Base-by-base conservation (phyloP, 2,113 vertebrate species). In the Colistium nudipinnis region DNA sequence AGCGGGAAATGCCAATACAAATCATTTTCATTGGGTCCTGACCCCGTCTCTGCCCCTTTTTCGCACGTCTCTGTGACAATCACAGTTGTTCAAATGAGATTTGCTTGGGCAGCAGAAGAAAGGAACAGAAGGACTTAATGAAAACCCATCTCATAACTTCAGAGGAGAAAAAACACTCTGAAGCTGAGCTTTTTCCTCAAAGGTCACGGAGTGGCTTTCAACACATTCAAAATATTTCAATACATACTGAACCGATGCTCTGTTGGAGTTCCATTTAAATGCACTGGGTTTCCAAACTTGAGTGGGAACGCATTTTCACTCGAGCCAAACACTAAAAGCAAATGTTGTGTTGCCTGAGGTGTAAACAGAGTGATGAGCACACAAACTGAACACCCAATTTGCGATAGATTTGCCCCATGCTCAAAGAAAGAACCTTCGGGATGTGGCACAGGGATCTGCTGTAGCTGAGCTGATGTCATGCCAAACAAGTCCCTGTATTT, bases 381-480 rank as follows among this genome's bases (percentile, higher is more conserved):
- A 53, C 61, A 49, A n/a, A 74, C 73, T 77, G 47, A 72, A 75
- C 53, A 61, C 31, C 36, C 53, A 67, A 48, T 86, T 75, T 82
- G 57, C 54, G 62, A 76, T 74, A 74, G 47, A 47, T 76, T 75
- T 60, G n/a, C 48, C 49, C 67, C 64, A 47, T 68, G 55, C 62
- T 81, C 55, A 80, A 80, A 49, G 47, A 74, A 62, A 73, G 19
- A 78, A 83, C 48, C n/a, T 76, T 73, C 45, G 76, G 48, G 52
- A 84, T 74, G 41, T 19, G 79, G 49, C 61, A 53, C 30, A 60
- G 53, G 74, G 52, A 76, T 52, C 52, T 39, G 17, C 74, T 16
- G 30, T 78, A 59, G 70, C 54, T 73, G 82, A 81, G 81, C 76
- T 72, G 75, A 88, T 87, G 76, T 83, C 77, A 87, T 70, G 77